A percentile compares a stretch with the other conserved stretches of the same genome.
Evolutionary conservation across 92 coral and sea anemone genomes (phyloP).

Genomic region (Phenganax marumi): DNA sequence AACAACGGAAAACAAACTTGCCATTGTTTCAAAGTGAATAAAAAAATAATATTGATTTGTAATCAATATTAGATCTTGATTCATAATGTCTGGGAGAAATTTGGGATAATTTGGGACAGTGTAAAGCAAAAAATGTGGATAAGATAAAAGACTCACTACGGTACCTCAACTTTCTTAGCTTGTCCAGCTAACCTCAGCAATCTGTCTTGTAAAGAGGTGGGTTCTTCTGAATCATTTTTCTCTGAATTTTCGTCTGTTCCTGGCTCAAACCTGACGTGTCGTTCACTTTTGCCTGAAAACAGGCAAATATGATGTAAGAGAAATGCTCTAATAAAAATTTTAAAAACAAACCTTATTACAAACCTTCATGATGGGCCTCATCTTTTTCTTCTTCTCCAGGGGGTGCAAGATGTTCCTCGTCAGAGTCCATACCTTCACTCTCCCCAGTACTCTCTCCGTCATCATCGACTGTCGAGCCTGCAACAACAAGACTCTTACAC

Average conservation of each 20-base stretch:
- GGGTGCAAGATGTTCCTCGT: constrained; percentile 69
- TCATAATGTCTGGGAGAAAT: neutral
- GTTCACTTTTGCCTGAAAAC: constrained; percentile 37
- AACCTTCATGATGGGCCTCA: constrained; percentile 57
- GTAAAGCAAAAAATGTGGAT: too few species aligned
- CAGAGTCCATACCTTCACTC: constrained; percentile 76
- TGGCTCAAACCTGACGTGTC: constrained; percentile 79
- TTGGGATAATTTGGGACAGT: neutral
- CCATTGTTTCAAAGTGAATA: too few species aligned
- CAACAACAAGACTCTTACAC: neutral
- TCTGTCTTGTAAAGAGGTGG: constrained; percentile 77
- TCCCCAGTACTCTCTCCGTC: constrained; percentile 69
- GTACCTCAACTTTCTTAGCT: constrained; percentile 54
- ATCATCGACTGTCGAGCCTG: constrained; percentile 28
- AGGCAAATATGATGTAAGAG: neutral
- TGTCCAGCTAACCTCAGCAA: constrained; percentile 89
- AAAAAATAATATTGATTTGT: too few species aligned
- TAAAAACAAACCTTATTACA: neutral
- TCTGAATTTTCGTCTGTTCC: constrained; percentile 50
- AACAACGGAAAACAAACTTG: too few species aligned
- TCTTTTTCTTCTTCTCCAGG: constrained; percentile 57
- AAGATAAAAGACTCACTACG: too few species aligned
- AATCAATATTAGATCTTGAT: too few species aligned
- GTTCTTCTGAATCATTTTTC: constrained; percentile 42
- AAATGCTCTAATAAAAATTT: neutral